Base-by-base conservation (phyloP, 2,113 vertebrate species). In the Tautogolabrus adspersus region DNA sequence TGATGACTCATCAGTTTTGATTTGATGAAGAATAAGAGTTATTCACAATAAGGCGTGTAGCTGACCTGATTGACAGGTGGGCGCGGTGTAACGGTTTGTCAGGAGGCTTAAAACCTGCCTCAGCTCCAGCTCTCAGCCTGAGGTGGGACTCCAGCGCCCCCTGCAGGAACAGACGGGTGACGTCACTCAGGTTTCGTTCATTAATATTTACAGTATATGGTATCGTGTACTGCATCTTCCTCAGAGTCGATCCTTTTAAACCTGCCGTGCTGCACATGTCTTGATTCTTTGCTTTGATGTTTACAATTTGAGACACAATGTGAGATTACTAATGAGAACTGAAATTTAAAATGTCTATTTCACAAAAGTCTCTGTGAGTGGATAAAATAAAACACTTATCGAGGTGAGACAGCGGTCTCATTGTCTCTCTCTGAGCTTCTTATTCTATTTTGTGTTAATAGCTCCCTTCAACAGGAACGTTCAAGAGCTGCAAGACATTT, bases 241-340 rank as follows among this genome's bases (percentile, higher is more conserved):
- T 26, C 30, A 34, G 6, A 6, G 30, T 34, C 30, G 6, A 6
- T 34, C 30, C 26, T 26, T 26, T 26, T 2, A 26, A 26, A 82
- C 78, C 63, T 49, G 72, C 74, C 5, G 34, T 46, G 76, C 63
- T 66, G 8, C 49, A 1, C 46, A 87, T 85, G 47, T 83, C 65
- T 77, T 61, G 71, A 72, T 81, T 77, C 8, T 51, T 67, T 22
- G 19, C 15, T 18, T 58, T 85, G 65, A 51, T 72, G 76, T 70
- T 46, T 56, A 42, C 59, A 75, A 54, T 65, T 3, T 46, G 72
- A 68, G 54, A 72, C 59, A 75, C 26, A 71, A 13, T 9, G 57
- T 12, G 46, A 66, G 59, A 52, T 66, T 79, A 74, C 49, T 80
- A 77, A 81, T 75, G 66, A 87, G 58, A 44, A 47, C 49, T 49